Evolutionary conservation across 30 jellyfish, hydroid and myxozoan species (phyloP).

Genomic region (Turritopsis dohrnii): DNA sequence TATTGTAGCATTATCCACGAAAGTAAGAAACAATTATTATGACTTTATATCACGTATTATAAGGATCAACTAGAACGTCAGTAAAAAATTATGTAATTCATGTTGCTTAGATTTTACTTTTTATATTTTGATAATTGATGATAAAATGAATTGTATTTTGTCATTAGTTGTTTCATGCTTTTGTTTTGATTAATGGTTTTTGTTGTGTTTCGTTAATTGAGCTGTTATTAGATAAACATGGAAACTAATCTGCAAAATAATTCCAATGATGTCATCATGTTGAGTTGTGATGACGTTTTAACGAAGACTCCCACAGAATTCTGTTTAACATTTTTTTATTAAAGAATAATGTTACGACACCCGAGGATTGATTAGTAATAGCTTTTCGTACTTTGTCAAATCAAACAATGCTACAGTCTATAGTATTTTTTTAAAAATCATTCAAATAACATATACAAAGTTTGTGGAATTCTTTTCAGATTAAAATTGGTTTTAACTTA

Average conservation of each 20-base stretch:
- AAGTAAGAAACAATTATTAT: neutral
- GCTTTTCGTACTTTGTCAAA: neutral
- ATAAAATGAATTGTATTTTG: too few relatives aligned
- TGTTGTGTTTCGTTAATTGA: neutral
- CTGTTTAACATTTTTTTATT: neutral
- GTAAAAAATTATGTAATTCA: neutral
- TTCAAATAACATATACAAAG: neutral
- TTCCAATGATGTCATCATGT: neutral
- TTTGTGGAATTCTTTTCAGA: neutral
- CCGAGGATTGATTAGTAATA: neutral
- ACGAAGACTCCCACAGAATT: neutral
- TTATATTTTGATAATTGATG: neutral
- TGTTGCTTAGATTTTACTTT: neutral
- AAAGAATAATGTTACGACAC: neutral
- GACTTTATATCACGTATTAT: neutral
- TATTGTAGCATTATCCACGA: too few relatives aligned
- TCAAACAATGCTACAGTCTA: neutral
- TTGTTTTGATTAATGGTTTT: neutral
- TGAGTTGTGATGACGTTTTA: neutral
- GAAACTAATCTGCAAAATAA: neutral
- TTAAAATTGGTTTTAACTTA: neutral
- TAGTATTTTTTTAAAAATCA: neutral
- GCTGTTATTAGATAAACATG: neutral
- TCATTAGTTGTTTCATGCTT: neutral
- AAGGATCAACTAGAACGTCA: neutral